Conservation (phyloP, 2,113 vertebrate species). For the Mesocricetus auratus region DNA sequence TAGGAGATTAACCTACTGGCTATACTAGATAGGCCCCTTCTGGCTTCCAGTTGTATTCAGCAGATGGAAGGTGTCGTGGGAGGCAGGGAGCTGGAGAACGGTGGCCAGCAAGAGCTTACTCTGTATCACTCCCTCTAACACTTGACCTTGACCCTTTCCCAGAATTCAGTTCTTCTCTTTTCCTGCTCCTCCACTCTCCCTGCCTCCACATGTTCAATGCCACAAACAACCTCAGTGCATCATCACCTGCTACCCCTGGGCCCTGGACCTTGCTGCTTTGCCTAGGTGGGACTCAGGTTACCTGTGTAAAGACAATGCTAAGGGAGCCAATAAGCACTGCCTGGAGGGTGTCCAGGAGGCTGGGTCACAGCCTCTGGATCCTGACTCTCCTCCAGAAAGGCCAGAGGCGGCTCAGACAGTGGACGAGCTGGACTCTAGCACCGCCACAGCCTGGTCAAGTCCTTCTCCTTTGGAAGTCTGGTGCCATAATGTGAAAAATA, state of each 20-base stretch:
- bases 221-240: background rate
- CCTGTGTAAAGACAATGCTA: background rate
- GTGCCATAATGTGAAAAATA: background rate
- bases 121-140: background rate
- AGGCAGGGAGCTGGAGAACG: background rate
- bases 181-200: background rate
- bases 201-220: background rate
- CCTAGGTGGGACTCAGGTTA: background rate
- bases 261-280: background rate
- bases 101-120: no score
- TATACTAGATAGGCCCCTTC: background rate
- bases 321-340: background rate
- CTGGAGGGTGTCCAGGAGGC: background rate
- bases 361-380: background rate
- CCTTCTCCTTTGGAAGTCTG: background rate
- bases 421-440: background rate
- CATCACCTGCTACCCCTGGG: background rate
- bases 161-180: background rate
- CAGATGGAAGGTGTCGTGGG: background rate
- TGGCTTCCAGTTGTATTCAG: background rate
- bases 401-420: fast-evolving
- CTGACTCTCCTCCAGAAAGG: background rate
- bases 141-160: background rate
- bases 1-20: background rate
- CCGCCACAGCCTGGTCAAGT: background rate